These are phyloP conservation scores for Verasper variegatus DNA, from an alignment of 2,113 vertebrate species.

Conservation along the genomic window DNA sequence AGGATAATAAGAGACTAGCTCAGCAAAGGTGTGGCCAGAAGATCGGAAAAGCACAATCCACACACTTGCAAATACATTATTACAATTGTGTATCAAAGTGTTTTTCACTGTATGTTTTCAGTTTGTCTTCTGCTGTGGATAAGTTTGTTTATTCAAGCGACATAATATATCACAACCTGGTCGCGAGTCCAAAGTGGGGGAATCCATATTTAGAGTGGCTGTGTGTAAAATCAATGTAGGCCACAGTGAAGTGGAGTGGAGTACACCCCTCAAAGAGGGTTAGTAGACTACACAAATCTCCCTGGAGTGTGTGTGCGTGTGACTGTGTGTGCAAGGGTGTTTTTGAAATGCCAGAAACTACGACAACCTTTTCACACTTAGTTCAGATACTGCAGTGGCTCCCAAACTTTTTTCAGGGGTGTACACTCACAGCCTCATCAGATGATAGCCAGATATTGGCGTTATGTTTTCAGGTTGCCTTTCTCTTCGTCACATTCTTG, in stretches of 20 bases:
- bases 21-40: slow-evolving; percentile 39
- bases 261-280: slow-evolving; percentile 26
- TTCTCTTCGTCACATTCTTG: no score
- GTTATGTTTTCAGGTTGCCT: no score
- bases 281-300: slow-evolving; percentile 30
- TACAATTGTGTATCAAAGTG: neutral
- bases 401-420: neutral
- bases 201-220: slow-evolving; percentile 40
- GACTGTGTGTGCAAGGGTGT: neutral
- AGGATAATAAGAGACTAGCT: slow-evolving; percentile 43
- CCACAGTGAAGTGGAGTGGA: slow-evolving; percentile 30
- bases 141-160: slow-evolving; percentile 18
- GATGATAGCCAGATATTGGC: neutral
- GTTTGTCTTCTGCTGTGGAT: neutral
- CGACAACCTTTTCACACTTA: neutral
- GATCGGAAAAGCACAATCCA: slow-evolving; percentile 1
- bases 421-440: neutral
- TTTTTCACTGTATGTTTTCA: neutral
- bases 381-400: neutral
- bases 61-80: slow-evolving; percentile 1
- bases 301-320: neutral
- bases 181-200: neutral
- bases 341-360: neutral
- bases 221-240: slow-evolving; percentile 45
- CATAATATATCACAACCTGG: slow-evolving; percentile 1